Percentiles rank a stretch among this genome's conserved stretches.
Evolutionary conservation across 2,888 invertebrate species (phyloP).

Genomic region (Drosophila pullipes): DNA sequence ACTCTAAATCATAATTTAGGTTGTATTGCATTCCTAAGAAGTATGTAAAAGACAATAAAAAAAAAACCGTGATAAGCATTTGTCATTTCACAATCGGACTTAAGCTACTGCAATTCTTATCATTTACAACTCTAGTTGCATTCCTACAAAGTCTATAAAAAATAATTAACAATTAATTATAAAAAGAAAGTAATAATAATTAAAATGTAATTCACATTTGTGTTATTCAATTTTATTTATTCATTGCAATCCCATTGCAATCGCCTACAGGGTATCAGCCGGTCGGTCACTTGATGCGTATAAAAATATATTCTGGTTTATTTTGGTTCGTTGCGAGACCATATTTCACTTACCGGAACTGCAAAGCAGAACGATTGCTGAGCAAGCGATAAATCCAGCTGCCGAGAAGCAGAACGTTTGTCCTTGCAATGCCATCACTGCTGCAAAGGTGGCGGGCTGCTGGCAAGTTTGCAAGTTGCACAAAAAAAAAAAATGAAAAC

Average conservation of each 20-base stretch:
- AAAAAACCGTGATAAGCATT: background rate
- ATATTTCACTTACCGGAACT: constrained; percentile 85
- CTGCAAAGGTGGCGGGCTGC: background rate
- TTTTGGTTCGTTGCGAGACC: constrained; percentile 49
- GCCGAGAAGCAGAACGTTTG: constrained; percentile 76
- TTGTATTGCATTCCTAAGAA: background rate
- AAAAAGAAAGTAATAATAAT: background rate
- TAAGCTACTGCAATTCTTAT: background rate
- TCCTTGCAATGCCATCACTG: constrained; percentile 66
- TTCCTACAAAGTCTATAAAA: background rate
- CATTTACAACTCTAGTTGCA: background rate
- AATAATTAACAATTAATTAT: background rate
- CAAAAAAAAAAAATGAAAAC: constrained; percentile 4
- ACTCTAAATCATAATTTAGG: background rate
- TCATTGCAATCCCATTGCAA: background rate
- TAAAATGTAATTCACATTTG: background rate
- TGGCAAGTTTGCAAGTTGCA: background rate
- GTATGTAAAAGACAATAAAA: background rate
- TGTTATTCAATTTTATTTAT: background rate
- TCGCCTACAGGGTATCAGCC: background rate
- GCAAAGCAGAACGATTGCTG: constrained; percentile 85
- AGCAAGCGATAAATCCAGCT: constrained; percentile 85
- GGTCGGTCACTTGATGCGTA: background rate
- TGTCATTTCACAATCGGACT: background rate
- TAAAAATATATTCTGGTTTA: constrained; percentile 13